A percentile compares a stretch with the other conserved stretches of the same genome.
Evolutionary conservation across 1,140 invertebrate genomes (phyloP).

Genomic region (Saccostrea cuccullata): DNA sequence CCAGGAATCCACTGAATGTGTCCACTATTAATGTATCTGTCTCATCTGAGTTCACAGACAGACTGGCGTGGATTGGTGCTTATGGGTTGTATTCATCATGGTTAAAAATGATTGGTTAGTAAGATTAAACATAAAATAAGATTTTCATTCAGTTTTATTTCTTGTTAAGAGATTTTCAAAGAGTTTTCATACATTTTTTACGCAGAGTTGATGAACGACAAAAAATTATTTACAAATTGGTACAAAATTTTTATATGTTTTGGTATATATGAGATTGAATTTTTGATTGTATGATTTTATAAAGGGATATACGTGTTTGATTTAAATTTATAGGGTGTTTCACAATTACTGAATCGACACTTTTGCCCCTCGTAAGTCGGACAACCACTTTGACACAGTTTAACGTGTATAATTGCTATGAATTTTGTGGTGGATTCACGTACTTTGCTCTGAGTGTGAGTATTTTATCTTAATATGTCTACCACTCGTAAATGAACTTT

Average conservation of each 20-base stretch:
- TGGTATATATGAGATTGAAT: not conserved
- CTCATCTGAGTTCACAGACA: not conserved
- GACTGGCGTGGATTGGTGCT: not conserved
- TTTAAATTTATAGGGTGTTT: not conserved
- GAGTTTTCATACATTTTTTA: too few relatives aligned
- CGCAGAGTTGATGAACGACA: too few relatives aligned
- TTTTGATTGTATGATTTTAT: not conserved
- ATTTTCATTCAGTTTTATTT: too few relatives aligned
- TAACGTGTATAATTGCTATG: not conserved
- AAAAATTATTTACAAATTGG: too few relatives aligned
- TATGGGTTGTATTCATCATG: not conserved
- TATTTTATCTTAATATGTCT: not conserved
- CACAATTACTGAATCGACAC: not conserved
- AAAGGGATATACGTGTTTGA: too few relatives aligned
- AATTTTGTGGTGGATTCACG: not conserved
- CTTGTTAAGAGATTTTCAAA: too few relatives aligned
- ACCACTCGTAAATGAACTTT: too few relatives aligned
- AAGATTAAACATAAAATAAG: too few relatives aligned
- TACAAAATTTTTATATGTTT: not conserved
- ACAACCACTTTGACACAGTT: not conserved
- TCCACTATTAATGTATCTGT: not conserved
- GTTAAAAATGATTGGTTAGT: constrained; percentile 7
- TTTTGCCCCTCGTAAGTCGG: not conserved
- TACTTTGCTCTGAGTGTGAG: constrained; percentile 17
- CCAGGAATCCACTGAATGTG: not conserved